A percentile compares a stretch with the other conserved stretches of the same genome.
Evolutionary conservation across 2,113 vertebrate species (phyloP).

Genomic region (Apteryx mantelli): DNA sequence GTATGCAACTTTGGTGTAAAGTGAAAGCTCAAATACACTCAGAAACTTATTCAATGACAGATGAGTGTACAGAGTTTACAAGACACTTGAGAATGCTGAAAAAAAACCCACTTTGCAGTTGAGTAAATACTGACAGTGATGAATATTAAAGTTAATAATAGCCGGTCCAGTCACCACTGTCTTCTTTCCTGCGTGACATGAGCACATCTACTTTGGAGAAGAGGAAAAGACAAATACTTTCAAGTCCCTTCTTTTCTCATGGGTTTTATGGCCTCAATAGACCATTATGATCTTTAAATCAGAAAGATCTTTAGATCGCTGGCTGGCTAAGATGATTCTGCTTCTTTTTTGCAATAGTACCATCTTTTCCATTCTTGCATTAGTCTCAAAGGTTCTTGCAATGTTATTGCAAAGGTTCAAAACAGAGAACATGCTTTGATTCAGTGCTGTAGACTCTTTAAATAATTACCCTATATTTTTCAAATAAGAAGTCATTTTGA

Average conservation of each 20-base stretch:
- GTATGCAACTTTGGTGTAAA: background rate
- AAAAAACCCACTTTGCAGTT: background rate
- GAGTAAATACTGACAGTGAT: background rate
- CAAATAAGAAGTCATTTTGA: background rate
- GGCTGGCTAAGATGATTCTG: background rate
- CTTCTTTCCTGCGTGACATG: background rate
- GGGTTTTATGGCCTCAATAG: background rate
- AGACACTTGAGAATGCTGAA: background rate
- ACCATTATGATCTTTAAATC: background rate
- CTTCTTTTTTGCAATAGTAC: background rate
- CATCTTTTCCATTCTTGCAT: background rate
- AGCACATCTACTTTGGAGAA: background rate
- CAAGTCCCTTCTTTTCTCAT: background rate
- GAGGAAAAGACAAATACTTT: background rate
- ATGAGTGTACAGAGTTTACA: background rate
- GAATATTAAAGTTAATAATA: background rate
- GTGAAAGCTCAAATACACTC: background rate
- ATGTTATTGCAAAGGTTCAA: background rate
- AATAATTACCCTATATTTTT: background rate
- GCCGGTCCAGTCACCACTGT: background rate
- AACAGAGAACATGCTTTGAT: background rate
- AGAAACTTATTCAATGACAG: background rate
- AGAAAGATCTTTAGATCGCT: background rate
- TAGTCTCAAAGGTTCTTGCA: background rate
- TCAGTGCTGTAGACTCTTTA: background rate